Conservation (phyloP, 2,113 vertebrate genomes). For the Azemiops feae region DNA sequence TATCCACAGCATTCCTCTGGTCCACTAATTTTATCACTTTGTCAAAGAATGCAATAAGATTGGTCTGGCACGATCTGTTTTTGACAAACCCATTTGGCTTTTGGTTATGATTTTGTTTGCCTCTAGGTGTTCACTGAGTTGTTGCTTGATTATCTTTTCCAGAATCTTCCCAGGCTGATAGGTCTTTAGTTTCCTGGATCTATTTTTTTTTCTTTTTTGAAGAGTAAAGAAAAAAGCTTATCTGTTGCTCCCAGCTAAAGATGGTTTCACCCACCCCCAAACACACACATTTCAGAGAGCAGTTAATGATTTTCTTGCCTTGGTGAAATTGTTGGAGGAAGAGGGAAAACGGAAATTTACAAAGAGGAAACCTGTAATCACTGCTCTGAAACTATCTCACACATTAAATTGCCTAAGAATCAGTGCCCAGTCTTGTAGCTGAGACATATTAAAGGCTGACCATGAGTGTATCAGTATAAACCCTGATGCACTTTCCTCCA, state of each 20-base stretch:
- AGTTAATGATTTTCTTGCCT: not conserved
- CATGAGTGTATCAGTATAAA: not conserved
- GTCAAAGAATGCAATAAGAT: too few relatives aligned
- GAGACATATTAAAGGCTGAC: not conserved
- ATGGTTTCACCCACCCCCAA: not conserved
- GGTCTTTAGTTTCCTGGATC: too few relatives aligned
- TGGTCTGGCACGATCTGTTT: too few relatives aligned
- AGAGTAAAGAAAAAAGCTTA: not conserved
- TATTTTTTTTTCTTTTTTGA: too few relatives aligned
- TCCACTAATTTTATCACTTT: too few relatives aligned
- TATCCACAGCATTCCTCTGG: too few relatives aligned
- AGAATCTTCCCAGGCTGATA: too few relatives aligned
- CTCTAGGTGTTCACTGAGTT: too few relatives aligned
- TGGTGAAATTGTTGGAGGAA: not conserved
- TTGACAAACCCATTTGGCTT: too few relatives aligned
- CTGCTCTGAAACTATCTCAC: not conserved
- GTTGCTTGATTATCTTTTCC: too few relatives aligned
- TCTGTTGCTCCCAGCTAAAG: not conserved
- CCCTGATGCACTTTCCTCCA: not conserved
- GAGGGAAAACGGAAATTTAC: not conserved
- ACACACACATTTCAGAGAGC: not conserved
- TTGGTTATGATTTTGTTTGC: too few relatives aligned
- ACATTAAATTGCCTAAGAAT: not conserved
- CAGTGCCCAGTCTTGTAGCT: not conserved
- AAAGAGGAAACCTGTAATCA: not conserved